Base-by-base conservation (phyloP, 2,113 vertebrate species). In the Nothoprocta pentlandii region DNA sequence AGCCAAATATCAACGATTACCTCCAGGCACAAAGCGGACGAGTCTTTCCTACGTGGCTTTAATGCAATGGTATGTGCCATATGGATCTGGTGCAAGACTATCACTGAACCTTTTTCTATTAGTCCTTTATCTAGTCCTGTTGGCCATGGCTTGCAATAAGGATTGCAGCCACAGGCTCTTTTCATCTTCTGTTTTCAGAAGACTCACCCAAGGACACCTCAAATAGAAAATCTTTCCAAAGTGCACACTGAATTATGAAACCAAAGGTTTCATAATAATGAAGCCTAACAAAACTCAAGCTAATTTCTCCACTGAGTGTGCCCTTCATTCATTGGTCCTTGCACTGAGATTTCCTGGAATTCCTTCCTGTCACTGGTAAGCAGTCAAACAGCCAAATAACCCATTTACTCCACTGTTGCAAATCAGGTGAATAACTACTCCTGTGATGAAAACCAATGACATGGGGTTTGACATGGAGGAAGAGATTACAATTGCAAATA, bases 241-340 rank as follows among this genome's bases (percentile, higher is more conserved):
- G 32, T 51, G 8, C 32, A 47, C 13, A 59, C 10, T 49, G 26
- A 68, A 53, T 62, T 81, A 8, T 36, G 23, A 95, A 84, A 62
- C 6, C 39, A 71, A 80, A 74, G 13, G 14, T 39, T 39, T 39
- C 36, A 39, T 39, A 39, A 39, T 39, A 39, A 39, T 39, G 36
- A 39, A 39, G 36, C 36, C 53, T 85, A 20, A 12, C 30, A 59
- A 22, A 41, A 77, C 9, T 91, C 10, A 26, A 51, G 59, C 78
- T 39, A 70, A 87, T 83, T 73, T 76, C 32, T 80, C 10, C 19
- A 34, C 49, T 59, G 63, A 28, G 19, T 67, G 36, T 73, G 30
- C 7, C 46, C 14, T 39, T 77, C 32, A 77, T 59, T 63, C 56
- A 80, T 68, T 81, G 85, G 61, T 86, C 62, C 83, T 92, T 88